A percentile compares a stretch with the other conserved stretches of the same genome.
Conservation (phyloP, 1,140 invertebrate species). For the Zaprionus tsacasi region DNA sequence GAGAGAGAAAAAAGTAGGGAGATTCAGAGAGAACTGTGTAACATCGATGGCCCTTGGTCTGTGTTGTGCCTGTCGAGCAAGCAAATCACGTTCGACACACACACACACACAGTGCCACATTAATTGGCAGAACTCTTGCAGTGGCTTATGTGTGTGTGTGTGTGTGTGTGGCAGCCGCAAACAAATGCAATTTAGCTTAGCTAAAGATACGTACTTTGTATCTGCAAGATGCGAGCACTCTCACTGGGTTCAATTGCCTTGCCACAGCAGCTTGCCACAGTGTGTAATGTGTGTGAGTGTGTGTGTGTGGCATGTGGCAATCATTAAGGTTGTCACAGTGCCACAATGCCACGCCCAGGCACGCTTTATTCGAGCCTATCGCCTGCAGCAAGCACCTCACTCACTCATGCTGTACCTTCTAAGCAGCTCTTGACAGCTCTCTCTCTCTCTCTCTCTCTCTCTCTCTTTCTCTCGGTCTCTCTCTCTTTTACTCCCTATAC, state of each 20-base stretch:
- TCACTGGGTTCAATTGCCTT: not conserved
- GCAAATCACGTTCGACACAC: conserved; percentile 46
- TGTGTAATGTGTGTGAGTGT: not conserved
- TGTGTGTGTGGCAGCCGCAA: conserved; percentile 19
- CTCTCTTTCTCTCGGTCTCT: no score
- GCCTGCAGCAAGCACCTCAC: no score
- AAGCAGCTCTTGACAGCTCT: no score
- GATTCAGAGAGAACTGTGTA: not conserved
- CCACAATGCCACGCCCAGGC: not conserved
- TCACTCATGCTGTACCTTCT: no score
- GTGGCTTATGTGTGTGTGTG: conserved; percentile 7
- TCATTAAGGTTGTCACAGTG: conserved; percentile 10
- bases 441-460: no score
- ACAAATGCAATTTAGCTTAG: conserved; percentile 29
- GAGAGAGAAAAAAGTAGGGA: not conserved
- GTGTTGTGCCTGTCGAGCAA: conserved; percentile 14
- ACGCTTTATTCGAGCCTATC: no score
- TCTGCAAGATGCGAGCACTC: conserved; percentile 6
- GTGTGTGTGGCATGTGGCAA: not conserved
- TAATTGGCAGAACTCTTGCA: conserved; percentile 57
- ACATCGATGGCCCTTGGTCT: conserved; percentile 10
- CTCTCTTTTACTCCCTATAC: not conserved
- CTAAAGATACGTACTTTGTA: conserved; percentile 14
- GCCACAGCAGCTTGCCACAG: not conserved
- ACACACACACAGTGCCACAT: conserved; percentile 28